Percentiles rank a stretch among this genome's conserved stretches.
Evolutionary conservation across 2,113 vertebrate species (phyloP).

Genomic region (Corythoichthys intestinalis): DNA sequence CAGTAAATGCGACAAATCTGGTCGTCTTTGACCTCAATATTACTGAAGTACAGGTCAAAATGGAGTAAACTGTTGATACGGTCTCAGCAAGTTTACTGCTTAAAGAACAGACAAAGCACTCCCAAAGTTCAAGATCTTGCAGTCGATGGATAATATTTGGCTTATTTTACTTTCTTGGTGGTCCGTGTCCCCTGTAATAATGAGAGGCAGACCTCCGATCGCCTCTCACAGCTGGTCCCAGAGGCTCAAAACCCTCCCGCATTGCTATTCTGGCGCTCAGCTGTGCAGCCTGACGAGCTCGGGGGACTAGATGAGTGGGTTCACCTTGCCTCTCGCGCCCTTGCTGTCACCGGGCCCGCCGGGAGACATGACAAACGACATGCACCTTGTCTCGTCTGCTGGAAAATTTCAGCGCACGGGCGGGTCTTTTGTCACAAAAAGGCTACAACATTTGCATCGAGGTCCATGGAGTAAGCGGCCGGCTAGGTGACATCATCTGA

Average conservation of each 20-base stretch:
- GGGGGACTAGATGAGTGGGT: no score
- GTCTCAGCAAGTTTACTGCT: no score
- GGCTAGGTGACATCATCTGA: no score
- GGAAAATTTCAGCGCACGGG: conserved; percentile 29
- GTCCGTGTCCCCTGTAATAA: conserved; percentile 38
- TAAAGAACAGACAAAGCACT: no score
- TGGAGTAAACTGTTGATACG: no score
- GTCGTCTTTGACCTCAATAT: no score
- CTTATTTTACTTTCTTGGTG: conserved; percentile 43
- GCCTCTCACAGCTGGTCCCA: conserved; percentile 39
- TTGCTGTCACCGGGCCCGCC: not conserved
- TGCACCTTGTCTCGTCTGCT: conserved; percentile 53
- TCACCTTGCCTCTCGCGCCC: conserved; percentile 7
- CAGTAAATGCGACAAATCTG: no score
- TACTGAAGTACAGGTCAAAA: no score
- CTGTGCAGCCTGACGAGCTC: conserved; percentile 33
- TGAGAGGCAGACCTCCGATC: conserved; percentile 8
- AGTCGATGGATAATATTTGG: conserved; percentile 14
- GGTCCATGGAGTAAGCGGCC: no score
- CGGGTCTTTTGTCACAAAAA: no score
- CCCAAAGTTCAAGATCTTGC: no score
- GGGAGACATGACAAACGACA: conserved; percentile 50
- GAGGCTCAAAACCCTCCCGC: conserved; percentile 47
- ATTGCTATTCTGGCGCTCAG: conserved; percentile 71
- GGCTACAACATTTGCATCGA: no score